Percentiles rank a stretch among this genome's conserved stretches.
Evolutionary conservation across 2,113 vertebrate species (phyloP).

Genomic region (Paradoxurus hermaphroditus): DNA sequence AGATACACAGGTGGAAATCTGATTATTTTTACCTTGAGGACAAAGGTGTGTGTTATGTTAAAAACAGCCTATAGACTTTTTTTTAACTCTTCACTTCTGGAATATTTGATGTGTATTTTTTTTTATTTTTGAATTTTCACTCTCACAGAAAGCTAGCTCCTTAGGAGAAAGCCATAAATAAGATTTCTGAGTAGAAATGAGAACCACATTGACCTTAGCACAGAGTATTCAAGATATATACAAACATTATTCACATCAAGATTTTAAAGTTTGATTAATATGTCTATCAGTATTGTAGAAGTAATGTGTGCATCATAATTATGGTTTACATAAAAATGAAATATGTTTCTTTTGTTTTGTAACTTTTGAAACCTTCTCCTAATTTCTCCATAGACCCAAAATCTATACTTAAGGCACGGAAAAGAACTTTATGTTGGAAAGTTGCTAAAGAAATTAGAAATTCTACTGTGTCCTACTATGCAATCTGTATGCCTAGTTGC

Average conservation of each 20-base stretch:
- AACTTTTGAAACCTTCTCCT: background rate
- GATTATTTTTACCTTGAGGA: background rate
- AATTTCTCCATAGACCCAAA: background rate
- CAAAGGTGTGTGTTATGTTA: background rate
- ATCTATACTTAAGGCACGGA: background rate
- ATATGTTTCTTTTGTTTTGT: background rate
- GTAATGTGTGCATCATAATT: background rate
- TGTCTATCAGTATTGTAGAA: background rate
- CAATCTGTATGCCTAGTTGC: background rate
- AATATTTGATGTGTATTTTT: background rate
- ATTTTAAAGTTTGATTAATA: constrained; percentile 54
- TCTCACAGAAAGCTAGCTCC: background rate
- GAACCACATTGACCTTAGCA: background rate
- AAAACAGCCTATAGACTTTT: constrained; percentile 9
- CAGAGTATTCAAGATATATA: background rate
- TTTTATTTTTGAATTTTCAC: constrained; percentile 7
- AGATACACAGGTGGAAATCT: background rate
- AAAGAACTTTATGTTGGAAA: background rate
- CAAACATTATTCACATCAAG: background rate
- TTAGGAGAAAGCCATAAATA: background rate
- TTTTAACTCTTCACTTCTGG: background rate
- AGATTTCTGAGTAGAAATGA: constrained; percentile 29
- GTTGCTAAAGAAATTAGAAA: constrained; percentile 5
- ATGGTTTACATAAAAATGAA: background rate
- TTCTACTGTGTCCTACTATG: background rate